A percentile compares a stretch with the other conserved stretches of the same genome.
phyloP scores from a whole-genome alignment of 2,888 invertebrate species.

The Pseudococcus jackbeardsleyi region DNA sequence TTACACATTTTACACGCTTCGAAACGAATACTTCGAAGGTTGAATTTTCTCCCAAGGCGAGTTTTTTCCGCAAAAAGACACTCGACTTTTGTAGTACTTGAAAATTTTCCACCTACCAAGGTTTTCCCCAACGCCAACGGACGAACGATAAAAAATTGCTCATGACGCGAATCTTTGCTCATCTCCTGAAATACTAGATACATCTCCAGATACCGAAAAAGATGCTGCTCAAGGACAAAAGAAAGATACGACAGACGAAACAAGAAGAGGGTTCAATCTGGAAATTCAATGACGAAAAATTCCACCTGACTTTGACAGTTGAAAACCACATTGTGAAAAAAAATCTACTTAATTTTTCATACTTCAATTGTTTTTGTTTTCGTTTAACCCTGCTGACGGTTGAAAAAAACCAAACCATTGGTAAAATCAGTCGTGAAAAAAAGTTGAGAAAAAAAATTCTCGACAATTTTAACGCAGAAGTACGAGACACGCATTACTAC shows the following conservation, averaged over 20 bases:
- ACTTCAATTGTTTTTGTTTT: not conserved
- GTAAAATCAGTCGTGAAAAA: not conserved
- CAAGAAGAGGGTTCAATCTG: not conserved
- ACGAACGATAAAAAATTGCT: not conserved
- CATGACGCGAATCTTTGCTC: not conserved
- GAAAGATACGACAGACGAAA: not conserved
- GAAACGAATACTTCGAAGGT: not conserved
- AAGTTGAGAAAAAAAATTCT: not conserved
- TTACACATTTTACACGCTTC: not conserved
- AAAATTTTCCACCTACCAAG: not conserved
- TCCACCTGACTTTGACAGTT: not conserved
- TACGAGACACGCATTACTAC: not conserved
- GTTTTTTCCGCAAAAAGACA: not conserved
- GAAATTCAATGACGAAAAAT: not conserved
- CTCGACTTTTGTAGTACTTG: not conserved
- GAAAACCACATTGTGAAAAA: not conserved
- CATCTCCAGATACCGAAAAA: not conserved
- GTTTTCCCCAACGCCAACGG: not conserved
- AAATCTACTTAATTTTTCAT: not conserved
- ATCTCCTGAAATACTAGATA: not conserved
- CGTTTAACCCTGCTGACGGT: not conserved
- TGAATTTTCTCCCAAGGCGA: constrained; percentile 1
- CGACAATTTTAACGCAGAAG: not conserved
- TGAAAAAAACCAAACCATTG: too few relatives aligned
- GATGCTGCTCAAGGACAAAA: not conserved